Base-by-base conservation (phyloP, 1,140 invertebrate species). In the Macrocentrus cingulum region DNA sequence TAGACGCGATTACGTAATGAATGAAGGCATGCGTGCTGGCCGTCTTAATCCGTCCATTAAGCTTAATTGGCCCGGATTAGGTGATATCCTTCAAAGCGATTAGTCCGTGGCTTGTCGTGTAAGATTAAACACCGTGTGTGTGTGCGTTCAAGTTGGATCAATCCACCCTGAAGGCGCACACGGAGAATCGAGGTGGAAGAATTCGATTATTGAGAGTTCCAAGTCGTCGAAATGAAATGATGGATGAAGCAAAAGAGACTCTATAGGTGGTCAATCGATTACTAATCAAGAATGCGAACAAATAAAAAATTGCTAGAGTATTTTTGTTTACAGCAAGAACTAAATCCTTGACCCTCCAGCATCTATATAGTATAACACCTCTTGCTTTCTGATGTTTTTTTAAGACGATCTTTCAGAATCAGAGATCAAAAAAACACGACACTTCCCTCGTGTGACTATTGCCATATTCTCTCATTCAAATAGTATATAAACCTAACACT, bases 31-130 rank as follows among this genome's bases (percentile, higher is more conserved):
- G 61, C 64, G 70, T 63, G 62, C 60, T 62, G 63, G 61, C 61
- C 60, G 62, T 67, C 67, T 66, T 70, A 68, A 69, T 72, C 66
- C 66, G 64, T 49, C 64, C 60, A 70, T 70, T 69, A 68, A 56
- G 60, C 64, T 63, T 72, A 71, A 71, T 72, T 70, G 70, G 63
- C 63, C 59, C 60, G 63, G 62, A 71, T 71, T 68, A 70, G 67
- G 64, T 71, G 68, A 72, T 70, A 69, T 69, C 67, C 61, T 57
- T 57, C 41, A 20, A 13, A 22, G 50, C 15, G 50, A 52, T 52
- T 52, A 52, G 36, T 36, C 41, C 19, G 22, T 11, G 32, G 25
- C 25, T 29, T 29, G 50, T 5, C 13, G 11, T n/a, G 1, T 37
- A 6, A 20, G 23, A 39, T 19, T 16, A 36, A 34, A 37, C n/a